Evolutionary conservation across 2,888 invertebrate species (phyloP), one percentile per base, ranked within the genome.

Genomic region (Strigamia crassipes): DNA sequence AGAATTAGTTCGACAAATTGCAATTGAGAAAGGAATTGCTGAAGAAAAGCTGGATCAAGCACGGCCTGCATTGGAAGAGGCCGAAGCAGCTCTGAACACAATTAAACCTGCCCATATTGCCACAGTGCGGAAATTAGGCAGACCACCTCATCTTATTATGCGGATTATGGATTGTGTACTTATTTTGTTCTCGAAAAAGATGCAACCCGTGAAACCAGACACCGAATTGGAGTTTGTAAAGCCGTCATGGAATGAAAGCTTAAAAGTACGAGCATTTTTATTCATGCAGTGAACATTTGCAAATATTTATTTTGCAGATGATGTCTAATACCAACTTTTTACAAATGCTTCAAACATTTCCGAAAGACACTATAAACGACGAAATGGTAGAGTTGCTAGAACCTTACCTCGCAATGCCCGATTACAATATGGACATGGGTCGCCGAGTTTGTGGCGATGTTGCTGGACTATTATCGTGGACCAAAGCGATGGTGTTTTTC

Each of bases 101-200:
- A 98, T 98, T 83, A 97, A 97, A 87, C 97, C 96, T 61, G 96
- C 97, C 5, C 97, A 98, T 87, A 98, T 98, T 85, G 93, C 96
- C 1, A 96, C 96, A 79, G 97, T 98, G 0, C 91, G 97, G 84
- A 98, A 98, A 88, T 89, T 98, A 82, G 97, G 96, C 10, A 91
- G 97, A 84, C 98, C 98, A 0, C 98, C 98, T 0, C 97, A 97
- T 89, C 90, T 98, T 12, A 98, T 98, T 86, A 90, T 98, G 97
- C 91, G 97, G 84, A 98, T 98, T 85, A 98, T 98, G 98, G 98
- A 98, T 88, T 96, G 96, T 87, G 97, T 97, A 0, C 87, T 97
- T 85, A 94, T 98, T 85, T 89, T 98, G 31, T 98, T 98, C 87
- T 96, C 97, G 90, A 91, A 96, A 83, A 93, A 93, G 88, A 87